Evolutionary conservation across 2,888 invertebrate species (phyloP).

Genomic region (Nowickia ferox): DNA sequence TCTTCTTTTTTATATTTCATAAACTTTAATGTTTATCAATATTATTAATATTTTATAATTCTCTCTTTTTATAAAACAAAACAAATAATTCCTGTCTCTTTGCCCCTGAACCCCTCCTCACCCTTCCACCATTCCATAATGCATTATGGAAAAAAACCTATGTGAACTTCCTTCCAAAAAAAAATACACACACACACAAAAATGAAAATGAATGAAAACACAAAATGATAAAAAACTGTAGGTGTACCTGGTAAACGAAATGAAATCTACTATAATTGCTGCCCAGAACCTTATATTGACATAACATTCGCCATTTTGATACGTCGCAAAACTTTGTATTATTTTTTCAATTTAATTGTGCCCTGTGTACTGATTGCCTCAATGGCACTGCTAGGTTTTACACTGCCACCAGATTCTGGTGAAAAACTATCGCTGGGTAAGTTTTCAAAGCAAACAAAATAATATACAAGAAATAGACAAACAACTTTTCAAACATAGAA

Average conservation of each 20-base stretch:
- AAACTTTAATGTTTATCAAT: slow-evolving; percentile 17
- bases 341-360: slow-evolving; percentile 99
- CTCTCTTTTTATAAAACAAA: slow-evolving; percentile 56
- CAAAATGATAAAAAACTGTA: slow-evolving; percentile 80
- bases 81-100: slow-evolving; percentile 63
- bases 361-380: slow-evolving; percentile 99
- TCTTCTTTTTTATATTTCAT: not conserved
- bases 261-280: slow-evolving; percentile 98
- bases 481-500: not conserved
- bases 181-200: slow-evolving; percentile 34
- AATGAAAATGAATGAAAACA: slow-evolving; percentile 51
- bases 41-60: slow-evolving; percentile 71
- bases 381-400: slow-evolving; percentile 99
- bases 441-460: slow-evolving; percentile 73
- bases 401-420: slow-evolving; percentile 99
- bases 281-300: slow-evolving; percentile 98
- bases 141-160: not conserved
- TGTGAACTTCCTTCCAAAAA: slow-evolving; percentile 13
- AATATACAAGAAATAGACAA: slow-evolving; percentile 10
- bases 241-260: slow-evolving; percentile 97
- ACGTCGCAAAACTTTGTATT: slow-evolving; percentile 97
- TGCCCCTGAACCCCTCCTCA: slow-evolving; percentile 17
- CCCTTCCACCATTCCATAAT: not conserved
- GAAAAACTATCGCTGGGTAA: slow-evolving; percentile 98
- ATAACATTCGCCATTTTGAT: slow-evolving; percentile 98